Base-by-base conservation (phyloP, 2,797 vertebrate genomes). In the Sebastes trivittatus region DNA sequence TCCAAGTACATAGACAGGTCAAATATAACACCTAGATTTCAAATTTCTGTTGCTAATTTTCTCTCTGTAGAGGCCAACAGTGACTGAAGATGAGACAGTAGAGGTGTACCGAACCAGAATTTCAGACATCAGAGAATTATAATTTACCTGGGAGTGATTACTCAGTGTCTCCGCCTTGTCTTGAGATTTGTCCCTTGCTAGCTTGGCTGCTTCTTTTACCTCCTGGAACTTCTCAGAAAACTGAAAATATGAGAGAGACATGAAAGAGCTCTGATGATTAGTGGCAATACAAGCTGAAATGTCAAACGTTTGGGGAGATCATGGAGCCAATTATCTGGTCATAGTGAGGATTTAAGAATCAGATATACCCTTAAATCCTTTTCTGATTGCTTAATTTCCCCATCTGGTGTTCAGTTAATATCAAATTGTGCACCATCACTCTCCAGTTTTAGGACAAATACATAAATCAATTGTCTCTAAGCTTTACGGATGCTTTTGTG, bases 181-280 rank as follows among this genome's bases (percentile, higher is more conserved):
- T 94, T 98, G 98, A 75, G 98, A 98, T 89, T 97, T 97, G 83
- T 99, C 98, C 91, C 97, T 95, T 42, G 97, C 98, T 34, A 98
- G 90, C 87, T 95, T 97, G 72, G 98, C 98, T 6, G 98, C 97
- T 82, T 99, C 98, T 94, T 98, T 99, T 18, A 99, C 97, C 84
- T 99, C 98, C 94, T 97, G 97, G 91, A 99, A 99, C 91, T 99
- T 99, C 88, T 99, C 98, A 55, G 98, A 97, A 95, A 99, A 99
- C 98, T 99, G 80, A 74, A 91, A 89, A 78, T 14, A 61, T 8
- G 59, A 78, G 22, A 71, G 54, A 83, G 16, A 67, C 2, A 3
- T 29, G 54, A 78, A 56, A 82, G 18, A 61, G 71, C 22, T 46
- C 56, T n/a, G 34, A 30, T 30, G 66, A 68, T 79, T 22, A 77